Conservation (phyloP, 2,113 vertebrate species). For the Triplophysa siluroides region DNA sequence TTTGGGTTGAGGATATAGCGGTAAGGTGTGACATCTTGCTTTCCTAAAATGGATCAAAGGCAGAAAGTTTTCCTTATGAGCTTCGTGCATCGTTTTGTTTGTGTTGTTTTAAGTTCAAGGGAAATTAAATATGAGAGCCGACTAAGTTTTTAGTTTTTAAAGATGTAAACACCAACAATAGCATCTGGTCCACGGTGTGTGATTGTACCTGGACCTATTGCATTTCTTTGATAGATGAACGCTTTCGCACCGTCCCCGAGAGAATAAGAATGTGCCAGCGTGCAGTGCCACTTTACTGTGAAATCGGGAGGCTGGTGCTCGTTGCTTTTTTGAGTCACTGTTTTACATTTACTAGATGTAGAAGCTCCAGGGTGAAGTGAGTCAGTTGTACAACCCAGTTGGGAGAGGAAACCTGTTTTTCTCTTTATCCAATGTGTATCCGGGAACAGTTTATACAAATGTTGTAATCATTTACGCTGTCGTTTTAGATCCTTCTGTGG, state of each 20-base stretch:
- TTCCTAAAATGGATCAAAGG: conserved; percentile 42
- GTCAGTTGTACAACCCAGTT: neutral
- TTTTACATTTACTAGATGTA: conserved; percentile 14
- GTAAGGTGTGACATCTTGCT: conserved; percentile 29
- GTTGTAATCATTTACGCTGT: too few relatives aligned
- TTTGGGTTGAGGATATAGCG: conserved; percentile 16
- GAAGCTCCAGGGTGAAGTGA: conserved; percentile 10
- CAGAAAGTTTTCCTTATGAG: conserved; percentile 32
- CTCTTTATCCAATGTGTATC: neutral
- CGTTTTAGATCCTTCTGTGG: too few relatives aligned
- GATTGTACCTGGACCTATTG: conserved; percentile 25
- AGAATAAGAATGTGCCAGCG: neutral
- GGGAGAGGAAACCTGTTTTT: too few relatives aligned
- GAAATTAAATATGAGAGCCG: conserved; percentile 7
- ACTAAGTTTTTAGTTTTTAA: conserved; percentile 30
- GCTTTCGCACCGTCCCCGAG: neutral
- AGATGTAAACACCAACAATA: conserved; percentile 31
- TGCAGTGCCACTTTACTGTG: conserved; percentile 5
- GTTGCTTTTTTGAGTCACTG: neutral
- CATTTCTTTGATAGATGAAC: conserved; percentile 20
- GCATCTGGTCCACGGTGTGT: conserved; percentile 15
- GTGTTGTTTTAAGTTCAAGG: conserved; percentile 26
- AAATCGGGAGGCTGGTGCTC: conserved; percentile 1
- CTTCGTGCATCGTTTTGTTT: conserved; percentile 20
- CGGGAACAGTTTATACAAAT: neutral